A percentile compares a stretch with the other conserved stretches of the same genome.
These are phyloP conservation scores for Burhinus bistriatus DNA, from an alignment of 2,113 vertebrate genomes.

Conservation along the genomic window DNA sequence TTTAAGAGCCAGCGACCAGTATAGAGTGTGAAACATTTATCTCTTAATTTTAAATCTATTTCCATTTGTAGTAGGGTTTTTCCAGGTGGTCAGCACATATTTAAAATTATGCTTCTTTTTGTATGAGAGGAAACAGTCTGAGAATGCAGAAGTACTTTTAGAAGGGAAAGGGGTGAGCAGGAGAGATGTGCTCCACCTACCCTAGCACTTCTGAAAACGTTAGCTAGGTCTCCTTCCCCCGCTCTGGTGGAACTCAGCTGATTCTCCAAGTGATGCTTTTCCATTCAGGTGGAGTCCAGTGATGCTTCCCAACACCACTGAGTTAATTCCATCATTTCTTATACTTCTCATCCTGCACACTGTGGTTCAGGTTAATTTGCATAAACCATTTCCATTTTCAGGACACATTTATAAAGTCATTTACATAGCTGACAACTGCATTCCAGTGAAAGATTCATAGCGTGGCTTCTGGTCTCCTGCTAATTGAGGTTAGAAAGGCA, in stretches of 20 bases:
- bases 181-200: not conserved
- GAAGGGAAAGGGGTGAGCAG: not conserved
- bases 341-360: not conserved
- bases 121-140: not conserved
- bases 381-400: constrained; percentile 31
- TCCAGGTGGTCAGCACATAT: not conserved
- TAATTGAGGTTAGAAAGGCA: constrained; percentile 54
- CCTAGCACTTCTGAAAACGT: not conserved
- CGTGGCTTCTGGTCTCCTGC: not conserved
- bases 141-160: not conserved
- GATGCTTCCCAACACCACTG: not conserved
- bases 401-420: not conserved
- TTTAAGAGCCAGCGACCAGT: not conserved
- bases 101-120: not conserved
- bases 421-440: constrained; percentile 20
- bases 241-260: not conserved
- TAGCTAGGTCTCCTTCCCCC: not conserved
- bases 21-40: not conserved
- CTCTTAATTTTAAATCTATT: not conserved
- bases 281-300: not conserved
- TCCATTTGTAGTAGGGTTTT: not conserved
- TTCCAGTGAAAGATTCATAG: constrained; percentile 21
- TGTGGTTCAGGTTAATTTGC: constrained; percentile 12
- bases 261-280: not conserved
- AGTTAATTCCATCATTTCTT: not conserved